These are phyloP conservation scores for Merodon equestris DNA, from an alignment of 2,888 invertebrate genomes.

Conservation along the genomic window DNA sequence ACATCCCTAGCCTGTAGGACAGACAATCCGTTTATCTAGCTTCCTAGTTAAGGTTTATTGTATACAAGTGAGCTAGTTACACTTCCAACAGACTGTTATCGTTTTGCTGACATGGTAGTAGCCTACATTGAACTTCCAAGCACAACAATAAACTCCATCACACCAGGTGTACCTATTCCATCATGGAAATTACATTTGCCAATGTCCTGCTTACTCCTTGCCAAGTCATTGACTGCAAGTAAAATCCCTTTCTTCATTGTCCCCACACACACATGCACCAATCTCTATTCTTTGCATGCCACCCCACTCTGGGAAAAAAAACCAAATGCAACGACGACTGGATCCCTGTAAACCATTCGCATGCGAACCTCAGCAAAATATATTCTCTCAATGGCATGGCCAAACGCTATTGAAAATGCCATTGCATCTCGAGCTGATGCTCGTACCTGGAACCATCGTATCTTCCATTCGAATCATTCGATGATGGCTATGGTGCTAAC, in stretches of 20 bases:
- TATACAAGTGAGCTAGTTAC: too few relatives aligned
- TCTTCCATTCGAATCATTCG: constrained; percentile 57
- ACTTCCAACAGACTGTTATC: too few relatives aligned
- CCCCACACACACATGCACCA: constrained; percentile 24
- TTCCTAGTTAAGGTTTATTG: too few relatives aligned
- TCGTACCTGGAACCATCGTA: not conserved
- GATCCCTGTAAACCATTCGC: constrained; percentile 29
- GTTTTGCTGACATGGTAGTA: too few relatives aligned
- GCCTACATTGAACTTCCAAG: constrained; percentile 1
- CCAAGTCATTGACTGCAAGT: constrained; percentile 59
- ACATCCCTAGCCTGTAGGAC: too few relatives aligned
- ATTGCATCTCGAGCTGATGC: constrained; percentile 25
- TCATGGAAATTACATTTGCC: constrained; percentile 62
- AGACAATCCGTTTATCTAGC: too few relatives aligned
- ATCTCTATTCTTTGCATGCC: constrained; percentile 39
- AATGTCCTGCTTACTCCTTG: constrained; percentile 44
- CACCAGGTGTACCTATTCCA: constrained; percentile 31
- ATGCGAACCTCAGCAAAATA: constrained; percentile 48
- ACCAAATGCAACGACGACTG: not conserved
- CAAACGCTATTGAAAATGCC: constrained; percentile 46
- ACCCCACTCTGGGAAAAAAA: not conserved
- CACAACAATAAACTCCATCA: constrained; percentile 28
- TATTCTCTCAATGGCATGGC: constrained; percentile 32
- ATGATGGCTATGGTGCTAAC: constrained; percentile 20
- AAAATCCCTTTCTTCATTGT: constrained; percentile 30